Evolutionary conservation across 1,140 invertebrate genomes (phyloP).

Genomic region (Drosophila repletoides): DNA sequence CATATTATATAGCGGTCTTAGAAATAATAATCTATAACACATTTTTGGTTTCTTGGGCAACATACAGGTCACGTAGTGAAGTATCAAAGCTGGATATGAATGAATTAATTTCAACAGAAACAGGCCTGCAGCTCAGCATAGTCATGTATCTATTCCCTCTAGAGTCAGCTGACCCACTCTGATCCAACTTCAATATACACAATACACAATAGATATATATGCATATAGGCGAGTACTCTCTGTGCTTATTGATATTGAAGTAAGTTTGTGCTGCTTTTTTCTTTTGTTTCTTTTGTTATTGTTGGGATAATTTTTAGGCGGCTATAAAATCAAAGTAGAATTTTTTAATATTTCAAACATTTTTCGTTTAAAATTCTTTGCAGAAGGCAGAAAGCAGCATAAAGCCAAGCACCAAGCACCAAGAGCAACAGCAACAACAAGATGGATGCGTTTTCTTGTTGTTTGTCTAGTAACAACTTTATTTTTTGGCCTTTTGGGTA

Average conservation of each 20-base stretch:
- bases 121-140: no score
- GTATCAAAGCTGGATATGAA: no score
- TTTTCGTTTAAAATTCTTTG: conserved; percentile 66
- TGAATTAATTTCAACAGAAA: no score
- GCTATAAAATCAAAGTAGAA: conserved; percentile 54
- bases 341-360: conserved; percentile 60
- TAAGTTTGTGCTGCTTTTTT: no score
- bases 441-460: conserved; percentile 11
- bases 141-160: background rate
- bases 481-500: conserved; percentile 21
- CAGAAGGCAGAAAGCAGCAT: background rate
- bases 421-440: conserved; percentile 4
- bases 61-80: no score
- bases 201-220: no score
- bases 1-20: no score
- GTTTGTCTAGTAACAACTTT: conserved; percentile 21
- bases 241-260: conserved; percentile 2
- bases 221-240: no score
- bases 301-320: conserved; percentile 2
- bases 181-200: background rate
- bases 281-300: background rate
- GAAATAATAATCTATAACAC: no score
- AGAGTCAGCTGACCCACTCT: no score
- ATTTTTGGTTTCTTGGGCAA: no score
- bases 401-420: background rate